Percentiles rank a stretch among this genome's conserved stretches.
These are phyloP conservation scores for Baronia brevicornis DNA, from an alignment of 2,888 invertebrate species.

Conservation along the genomic window DNA sequence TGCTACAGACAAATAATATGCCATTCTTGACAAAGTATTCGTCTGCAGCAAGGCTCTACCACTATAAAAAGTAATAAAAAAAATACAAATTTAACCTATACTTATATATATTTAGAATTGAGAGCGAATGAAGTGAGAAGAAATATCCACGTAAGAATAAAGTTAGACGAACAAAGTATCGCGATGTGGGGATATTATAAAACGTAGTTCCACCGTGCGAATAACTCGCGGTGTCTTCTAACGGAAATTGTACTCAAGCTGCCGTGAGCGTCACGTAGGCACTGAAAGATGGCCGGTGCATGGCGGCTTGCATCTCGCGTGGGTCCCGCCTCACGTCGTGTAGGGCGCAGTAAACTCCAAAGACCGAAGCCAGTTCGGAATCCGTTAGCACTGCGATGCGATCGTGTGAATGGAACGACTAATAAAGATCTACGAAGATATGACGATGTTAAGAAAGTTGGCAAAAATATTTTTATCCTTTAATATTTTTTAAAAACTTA, in stretches of 20 bases:
- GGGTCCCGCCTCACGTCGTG: slow-evolving; percentile 16
- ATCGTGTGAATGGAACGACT: slow-evolving; percentile 22
- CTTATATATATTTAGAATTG: too few species aligned
- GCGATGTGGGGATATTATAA: slow-evolving; percentile 1
- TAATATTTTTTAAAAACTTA: too few species aligned
- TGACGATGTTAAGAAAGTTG: too few species aligned
- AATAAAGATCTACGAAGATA: slow-evolving; percentile 12
- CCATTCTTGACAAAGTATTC: too few species aligned
- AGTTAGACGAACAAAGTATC: too few species aligned
- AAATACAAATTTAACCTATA: neutral
- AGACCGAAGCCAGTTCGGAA: slow-evolving; percentile 29
- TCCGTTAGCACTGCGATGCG: slow-evolving; percentile 28
- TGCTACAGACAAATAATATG: too few species aligned
- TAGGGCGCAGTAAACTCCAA: slow-evolving; percentile 21
- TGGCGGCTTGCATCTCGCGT: slow-evolving; percentile 9
- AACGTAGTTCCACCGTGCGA: slow-evolving; percentile 5
- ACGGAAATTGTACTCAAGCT: slow-evolving; percentile 11
- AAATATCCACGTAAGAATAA: too few species aligned
- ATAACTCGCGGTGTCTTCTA: slow-evolving; percentile 6
- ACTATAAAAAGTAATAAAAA: neutral
- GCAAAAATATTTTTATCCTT: too few species aligned
- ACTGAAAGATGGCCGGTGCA: slow-evolving; percentile 16
- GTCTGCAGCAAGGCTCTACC: too few species aligned
- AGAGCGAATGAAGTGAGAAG: too few species aligned
- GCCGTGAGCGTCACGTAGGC: slow-evolving; percentile 17